Base-by-base conservation (phyloP, 2,797 vertebrate genomes). In the Eupleurogrammus muticus region DNA sequence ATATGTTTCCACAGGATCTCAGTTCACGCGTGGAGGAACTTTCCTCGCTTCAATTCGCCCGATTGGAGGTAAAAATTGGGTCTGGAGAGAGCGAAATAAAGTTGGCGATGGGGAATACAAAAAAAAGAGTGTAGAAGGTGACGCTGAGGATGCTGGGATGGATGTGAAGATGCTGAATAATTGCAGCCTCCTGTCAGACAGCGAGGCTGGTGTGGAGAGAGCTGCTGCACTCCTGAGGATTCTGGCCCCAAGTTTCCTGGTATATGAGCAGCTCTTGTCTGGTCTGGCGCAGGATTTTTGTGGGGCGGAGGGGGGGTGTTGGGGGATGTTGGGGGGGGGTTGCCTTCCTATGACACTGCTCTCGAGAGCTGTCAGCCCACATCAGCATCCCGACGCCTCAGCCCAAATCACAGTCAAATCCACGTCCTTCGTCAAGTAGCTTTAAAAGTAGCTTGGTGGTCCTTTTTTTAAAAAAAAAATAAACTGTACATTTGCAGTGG, bases 321-420 rank as follows among this genome's bases (percentile, higher is more conserved):
- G 2, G 38, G 5, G 61, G 47, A 12, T 19, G 55, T 49, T 80
- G 74, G 87, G 81, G 79, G 77, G 80, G 24, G 28, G 86, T 89
- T 66, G 35, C 56, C 84, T 66, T 7, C 12, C 85, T 90, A 86
- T 89, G 93, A 94, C 93, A 94, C 92, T 88, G 90, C 91, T 91
- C 92, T 94, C 90, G 83, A 93, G 93, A 94, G 89, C 93, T 95
- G 95, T 95, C 95, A 94, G 81, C 84, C 88, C 80, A 16, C 32
- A 96, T 95, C 93, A 95, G 80, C 82, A 58, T 82, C 92, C 87
- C 89, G 92, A 94, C 90, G 80, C 80, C 93, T 94, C 95, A 93
- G 50, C 73, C 92, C 59, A 10, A 70, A 95, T 94, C 94, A 95
- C 76, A 86, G 89, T 95, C 94, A 94, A 89, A 89, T 73, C 72